These are phyloP conservation scores for Ifrita kowaldi DNA, from an alignment of 2,113 vertebrate genomes.

Conservation along the genomic window DNA sequence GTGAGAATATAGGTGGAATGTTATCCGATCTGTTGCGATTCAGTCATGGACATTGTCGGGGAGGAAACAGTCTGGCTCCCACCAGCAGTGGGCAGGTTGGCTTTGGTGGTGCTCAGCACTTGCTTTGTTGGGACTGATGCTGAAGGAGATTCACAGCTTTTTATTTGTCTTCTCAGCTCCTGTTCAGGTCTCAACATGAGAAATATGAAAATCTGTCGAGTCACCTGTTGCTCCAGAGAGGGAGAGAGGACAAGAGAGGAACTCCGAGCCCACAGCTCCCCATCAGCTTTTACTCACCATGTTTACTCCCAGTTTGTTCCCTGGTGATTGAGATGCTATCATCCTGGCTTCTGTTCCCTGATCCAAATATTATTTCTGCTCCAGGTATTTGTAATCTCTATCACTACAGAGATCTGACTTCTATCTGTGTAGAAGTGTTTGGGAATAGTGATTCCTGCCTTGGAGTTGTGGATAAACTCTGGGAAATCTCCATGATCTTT, in stretches of 20 bases:
- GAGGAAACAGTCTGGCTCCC: neutral
- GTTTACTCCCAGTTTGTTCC: neutral
- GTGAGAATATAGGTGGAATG: neutral
- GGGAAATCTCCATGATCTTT: neutral
- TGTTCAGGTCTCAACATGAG: accelerated
- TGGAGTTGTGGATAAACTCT: neutral
- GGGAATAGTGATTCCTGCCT: neutral
- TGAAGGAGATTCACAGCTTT: neutral
- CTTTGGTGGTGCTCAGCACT: neutral
- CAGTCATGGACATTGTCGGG: accelerated
- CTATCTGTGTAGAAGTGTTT: neutral
- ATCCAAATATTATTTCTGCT: neutral
- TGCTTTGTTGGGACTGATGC: neutral
- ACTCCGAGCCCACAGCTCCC: neutral
- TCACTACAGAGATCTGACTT: neutral
- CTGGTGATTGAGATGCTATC: neutral
- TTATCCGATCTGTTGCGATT: neutral
- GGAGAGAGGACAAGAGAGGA: neutral
- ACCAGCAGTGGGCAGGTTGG: neutral
- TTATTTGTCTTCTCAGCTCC: neutral
- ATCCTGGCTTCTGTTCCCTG: neutral
- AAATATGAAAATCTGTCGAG: neutral
- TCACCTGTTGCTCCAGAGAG: neutral
- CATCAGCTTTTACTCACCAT: neutral
- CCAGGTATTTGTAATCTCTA: neutral